phyloP scores from a whole-genome alignment of 2,797 vertebrate species.

The Phyllotis vaccarum region DNA sequence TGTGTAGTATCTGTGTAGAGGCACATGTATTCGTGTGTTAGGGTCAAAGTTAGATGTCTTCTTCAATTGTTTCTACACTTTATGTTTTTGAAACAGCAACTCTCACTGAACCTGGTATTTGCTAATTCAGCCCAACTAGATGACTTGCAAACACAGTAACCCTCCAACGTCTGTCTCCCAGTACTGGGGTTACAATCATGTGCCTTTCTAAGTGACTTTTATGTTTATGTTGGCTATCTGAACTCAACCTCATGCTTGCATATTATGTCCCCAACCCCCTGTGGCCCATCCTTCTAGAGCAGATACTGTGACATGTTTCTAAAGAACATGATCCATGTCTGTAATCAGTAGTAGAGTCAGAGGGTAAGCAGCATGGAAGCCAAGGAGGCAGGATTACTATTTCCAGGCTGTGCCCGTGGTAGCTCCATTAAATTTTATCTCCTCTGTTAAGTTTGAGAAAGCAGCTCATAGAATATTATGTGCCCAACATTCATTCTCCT shows the following conservation, averaged over 20 bases:
- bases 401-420: conserved; percentile 34
- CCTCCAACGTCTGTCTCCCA: neutral
- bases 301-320: neutral
- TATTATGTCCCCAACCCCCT: neutral
- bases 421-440: neutral
- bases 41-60: neutral
- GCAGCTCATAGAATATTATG: neutral
- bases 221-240: neutral
- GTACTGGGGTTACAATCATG: neutral
- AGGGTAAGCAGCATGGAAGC: neutral
- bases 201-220: neutral
- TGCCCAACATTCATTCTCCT: neutral
- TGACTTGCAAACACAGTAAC: neutral
- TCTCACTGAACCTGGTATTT: neutral
- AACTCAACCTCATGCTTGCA: neutral
- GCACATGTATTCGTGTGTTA: neutral
- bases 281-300: neutral
- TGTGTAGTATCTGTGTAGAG: neutral
- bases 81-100: neutral
- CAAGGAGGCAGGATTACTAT: neutral
- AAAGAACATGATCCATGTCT: neutral
- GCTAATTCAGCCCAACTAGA: neutral
- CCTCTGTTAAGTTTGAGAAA: neutral
- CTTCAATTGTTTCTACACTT: neutral
- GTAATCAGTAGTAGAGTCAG: neutral